Evolutionary conservation across 2,797 vertebrate species (phyloP).

Genomic region (Falco rusticolus): DNA sequence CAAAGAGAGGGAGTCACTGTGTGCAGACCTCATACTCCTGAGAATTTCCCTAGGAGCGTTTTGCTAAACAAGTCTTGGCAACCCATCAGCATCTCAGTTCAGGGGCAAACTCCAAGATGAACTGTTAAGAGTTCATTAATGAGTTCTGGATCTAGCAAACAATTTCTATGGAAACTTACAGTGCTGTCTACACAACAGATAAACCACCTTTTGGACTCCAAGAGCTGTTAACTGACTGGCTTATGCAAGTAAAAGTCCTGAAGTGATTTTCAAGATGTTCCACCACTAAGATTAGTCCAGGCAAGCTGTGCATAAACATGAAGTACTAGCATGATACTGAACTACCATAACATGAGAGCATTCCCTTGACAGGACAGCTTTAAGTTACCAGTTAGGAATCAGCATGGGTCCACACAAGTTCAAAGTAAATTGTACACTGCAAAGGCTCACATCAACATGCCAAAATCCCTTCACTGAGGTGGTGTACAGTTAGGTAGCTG

Average conservation of each 20-base stretch:
- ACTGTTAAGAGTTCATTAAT: background rate
- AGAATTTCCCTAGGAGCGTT: background rate
- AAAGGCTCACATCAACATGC: background rate
- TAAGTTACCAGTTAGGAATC: background rate
- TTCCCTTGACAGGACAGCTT: background rate
- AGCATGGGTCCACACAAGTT: rapidly evolving
- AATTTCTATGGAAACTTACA: background rate
- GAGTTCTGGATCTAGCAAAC: background rate
- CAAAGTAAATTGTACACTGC: rapidly evolving
- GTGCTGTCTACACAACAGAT: background rate
- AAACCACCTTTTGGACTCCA: background rate
- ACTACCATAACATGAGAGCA: background rate
- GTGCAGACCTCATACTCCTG: background rate
- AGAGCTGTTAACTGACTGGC: background rate
- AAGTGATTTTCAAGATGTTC: background rate
- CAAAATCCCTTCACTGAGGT: background rate
- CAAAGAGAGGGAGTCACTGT: background rate
- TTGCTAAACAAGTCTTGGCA: background rate
- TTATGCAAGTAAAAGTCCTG: background rate
- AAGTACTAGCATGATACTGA: background rate
- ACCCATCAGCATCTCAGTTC: background rate
- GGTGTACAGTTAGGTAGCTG: background rate
- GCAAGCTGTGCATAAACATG: background rate
- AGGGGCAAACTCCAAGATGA: background rate
- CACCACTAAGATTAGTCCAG: background rate